Conservation (phyloP, 2,888 invertebrate species). For the Furcula furcula region DNA sequence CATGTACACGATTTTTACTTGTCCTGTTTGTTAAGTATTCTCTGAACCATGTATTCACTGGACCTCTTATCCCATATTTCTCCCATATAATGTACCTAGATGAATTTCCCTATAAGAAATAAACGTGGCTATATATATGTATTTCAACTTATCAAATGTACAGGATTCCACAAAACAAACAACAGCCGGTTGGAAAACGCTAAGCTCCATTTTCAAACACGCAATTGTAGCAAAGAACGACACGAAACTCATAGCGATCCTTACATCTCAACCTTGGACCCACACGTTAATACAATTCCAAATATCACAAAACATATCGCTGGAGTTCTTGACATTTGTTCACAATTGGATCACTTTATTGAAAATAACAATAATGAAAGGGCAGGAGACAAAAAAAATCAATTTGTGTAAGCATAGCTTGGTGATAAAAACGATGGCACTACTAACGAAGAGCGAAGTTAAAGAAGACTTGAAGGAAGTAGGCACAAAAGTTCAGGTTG, state of each 20-base stretch:
- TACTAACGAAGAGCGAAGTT: conserved; percentile 43
- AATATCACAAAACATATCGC: conserved; percentile 54
- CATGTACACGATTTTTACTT: no score
- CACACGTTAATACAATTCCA: conserved; percentile 65
- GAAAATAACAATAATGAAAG: conserved; percentile 54
- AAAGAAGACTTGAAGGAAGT: conserved; percentile 43
- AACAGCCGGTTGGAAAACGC: conserved; percentile 64
- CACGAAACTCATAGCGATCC: conserved; percentile 49
- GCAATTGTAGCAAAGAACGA: conserved; percentile 61
- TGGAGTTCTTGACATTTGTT: conserved; percentile 59
- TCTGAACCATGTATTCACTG: no score
- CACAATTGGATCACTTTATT: conserved; percentile 62
- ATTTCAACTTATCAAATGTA: no score
- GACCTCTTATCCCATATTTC: no score
- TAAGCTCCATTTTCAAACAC: conserved; percentile 65
- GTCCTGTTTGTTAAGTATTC: no score
- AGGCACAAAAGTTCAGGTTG: conserved; percentile 39
- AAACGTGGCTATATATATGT: no score
- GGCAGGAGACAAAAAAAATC: conserved; percentile 38
- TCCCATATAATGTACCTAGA: no score
- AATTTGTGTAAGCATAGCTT: conserved; percentile 54
- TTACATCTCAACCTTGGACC: conserved; percentile 72
- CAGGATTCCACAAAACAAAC: conserved; percentile 62
- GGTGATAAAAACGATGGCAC: conserved; percentile 51
- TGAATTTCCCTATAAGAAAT: no score